Percentiles rank a stretch among this genome's conserved stretches.
Evolutionary conservation across 2,797 vertebrate species (phyloP).

Genomic region (Okamejei kenojei): DNA sequence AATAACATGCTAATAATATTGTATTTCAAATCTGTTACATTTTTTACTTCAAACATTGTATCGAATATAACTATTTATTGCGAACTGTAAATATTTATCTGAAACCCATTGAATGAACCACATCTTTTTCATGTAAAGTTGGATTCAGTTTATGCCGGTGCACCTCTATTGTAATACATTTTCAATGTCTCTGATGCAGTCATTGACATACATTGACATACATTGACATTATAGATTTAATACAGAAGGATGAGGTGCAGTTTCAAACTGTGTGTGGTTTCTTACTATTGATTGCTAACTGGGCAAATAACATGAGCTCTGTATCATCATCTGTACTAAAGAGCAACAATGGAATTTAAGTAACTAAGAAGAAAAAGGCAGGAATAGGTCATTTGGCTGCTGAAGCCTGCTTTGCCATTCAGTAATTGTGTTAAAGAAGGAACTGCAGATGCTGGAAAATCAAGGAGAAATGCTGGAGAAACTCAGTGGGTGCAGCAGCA

Average conservation of each 20-base stretch:
- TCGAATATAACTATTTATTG: background rate
- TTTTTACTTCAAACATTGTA: background rate
- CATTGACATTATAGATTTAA: background rate
- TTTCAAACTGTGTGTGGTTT: background rate
- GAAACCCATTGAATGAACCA: background rate
- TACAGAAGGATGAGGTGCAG: background rate
- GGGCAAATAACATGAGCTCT: background rate
- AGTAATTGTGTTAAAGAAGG: too few species aligned
- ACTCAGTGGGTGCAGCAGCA: too few species aligned
- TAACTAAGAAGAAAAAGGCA: too few species aligned
- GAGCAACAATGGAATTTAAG: background rate
- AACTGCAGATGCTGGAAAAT: too few species aligned
- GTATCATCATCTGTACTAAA: background rate
- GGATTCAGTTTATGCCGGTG: background rate
- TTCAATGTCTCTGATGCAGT: background rate
- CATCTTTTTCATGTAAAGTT: background rate
- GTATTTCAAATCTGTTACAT: background rate
- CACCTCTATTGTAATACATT: background rate
- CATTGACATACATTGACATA: background rate
- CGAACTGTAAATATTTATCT: background rate
- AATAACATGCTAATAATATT: background rate
- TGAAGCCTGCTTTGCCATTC: too few species aligned
- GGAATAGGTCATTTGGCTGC: too few species aligned
- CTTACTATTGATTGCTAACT: background rate
- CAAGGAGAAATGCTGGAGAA: too few species aligned